Conservation (phyloP, 2,113 vertebrate species). For the Sardina pilchardus region DNA sequence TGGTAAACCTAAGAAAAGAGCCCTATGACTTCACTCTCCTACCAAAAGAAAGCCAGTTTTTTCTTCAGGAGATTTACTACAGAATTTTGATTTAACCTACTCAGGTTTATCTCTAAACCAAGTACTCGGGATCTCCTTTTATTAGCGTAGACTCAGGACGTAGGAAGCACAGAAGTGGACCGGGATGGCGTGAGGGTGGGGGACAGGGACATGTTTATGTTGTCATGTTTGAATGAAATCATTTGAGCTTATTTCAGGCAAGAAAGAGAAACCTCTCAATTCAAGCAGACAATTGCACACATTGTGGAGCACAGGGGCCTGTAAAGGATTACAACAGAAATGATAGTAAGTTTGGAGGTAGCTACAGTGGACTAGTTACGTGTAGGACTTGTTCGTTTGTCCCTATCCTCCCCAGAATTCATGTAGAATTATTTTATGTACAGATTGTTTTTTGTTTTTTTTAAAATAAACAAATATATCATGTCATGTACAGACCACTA, state of each 20-base stretch:
- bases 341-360: neutral
- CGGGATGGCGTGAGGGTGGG: neutral
- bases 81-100: too few species aligned
- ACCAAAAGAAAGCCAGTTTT: too few species aligned
- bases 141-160: neutral
- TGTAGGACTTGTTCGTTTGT: neutral
- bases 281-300: neutral
- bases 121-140: constrained; percentile 47
- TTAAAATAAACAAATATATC: neutral
- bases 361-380: neutral
- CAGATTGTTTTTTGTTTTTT: neutral
- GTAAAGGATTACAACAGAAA: neutral
- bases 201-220: neutral
- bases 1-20: too few species aligned
- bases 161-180: neutral
- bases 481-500: constrained; percentile 9
- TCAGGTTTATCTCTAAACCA: too few species aligned
- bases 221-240: neutral
- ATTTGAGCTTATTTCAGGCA: neutral
- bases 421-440: neutral
- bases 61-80: too few species aligned
- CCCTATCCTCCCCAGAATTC: neutral
- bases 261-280: neutral
- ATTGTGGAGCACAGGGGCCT: neutral
- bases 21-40: too few species aligned